phyloP scores from a whole-genome alignment of 2,113 vertebrate genomes.

The Podilymbus podiceps region DNA sequence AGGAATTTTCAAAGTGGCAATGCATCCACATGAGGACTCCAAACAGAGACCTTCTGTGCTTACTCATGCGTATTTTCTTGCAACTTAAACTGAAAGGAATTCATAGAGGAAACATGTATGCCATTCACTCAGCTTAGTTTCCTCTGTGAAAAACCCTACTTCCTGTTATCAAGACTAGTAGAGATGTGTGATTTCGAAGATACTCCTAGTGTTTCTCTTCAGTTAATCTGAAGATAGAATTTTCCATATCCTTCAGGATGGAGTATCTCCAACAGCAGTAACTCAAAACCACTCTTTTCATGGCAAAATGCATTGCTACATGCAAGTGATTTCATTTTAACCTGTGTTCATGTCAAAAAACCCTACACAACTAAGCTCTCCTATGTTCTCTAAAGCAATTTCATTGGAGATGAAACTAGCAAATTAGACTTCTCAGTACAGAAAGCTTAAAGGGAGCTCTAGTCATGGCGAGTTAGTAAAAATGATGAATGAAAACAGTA shows the following conservation, averaged over 20 bases:
- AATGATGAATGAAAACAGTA: background rate
- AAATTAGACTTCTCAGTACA: background rate
- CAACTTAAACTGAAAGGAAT: background rate
- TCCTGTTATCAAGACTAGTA: background rate
- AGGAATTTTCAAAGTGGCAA: background rate
- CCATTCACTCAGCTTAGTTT: background rate
- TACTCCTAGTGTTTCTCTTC: background rate
- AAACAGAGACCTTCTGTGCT: background rate
- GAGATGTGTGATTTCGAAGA: background rate
- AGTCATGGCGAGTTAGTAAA: background rate
- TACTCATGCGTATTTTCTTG: background rate
- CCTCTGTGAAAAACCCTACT: background rate
- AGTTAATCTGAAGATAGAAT: background rate
- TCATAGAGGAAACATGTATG: accelerated
- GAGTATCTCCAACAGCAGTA: background rate
- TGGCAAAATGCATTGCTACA: background rate
- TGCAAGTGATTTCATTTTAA: background rate
- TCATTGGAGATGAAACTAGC: background rate
- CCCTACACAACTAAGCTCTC: background rate
- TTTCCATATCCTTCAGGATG: background rate
- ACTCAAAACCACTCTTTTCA: background rate
- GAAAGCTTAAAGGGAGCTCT: background rate
- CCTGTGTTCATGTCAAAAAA: background rate
- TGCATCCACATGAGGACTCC: background rate
- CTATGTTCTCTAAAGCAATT: background rate